phyloP scores from a whole-genome alignment of 1,140 invertebrate species.

The Temnothorax longispinosus region DNA sequence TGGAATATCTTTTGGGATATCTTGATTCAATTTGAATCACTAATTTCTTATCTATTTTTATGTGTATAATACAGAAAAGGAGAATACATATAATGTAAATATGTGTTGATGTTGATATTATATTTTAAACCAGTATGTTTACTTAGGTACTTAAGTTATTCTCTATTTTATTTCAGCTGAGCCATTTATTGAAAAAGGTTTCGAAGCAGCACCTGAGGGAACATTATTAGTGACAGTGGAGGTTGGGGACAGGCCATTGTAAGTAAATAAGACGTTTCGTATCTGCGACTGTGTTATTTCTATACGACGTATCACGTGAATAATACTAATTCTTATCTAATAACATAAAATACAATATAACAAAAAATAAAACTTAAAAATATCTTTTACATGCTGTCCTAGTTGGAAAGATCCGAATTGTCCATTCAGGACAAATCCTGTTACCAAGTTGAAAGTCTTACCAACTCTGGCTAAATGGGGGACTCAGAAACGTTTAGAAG shows the following conservation, averaged over 20 bases:
- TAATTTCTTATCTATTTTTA: slow-evolving; percentile 1
- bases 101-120: not conserved
- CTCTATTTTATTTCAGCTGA: slow-evolving; percentile 82
- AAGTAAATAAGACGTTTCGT: slow-evolving; percentile 80
- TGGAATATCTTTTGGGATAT: not conserved
- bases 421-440: slow-evolving; percentile 90
- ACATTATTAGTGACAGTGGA: slow-evolving; percentile 89
- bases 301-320: not conserved
- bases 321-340: not conserved
- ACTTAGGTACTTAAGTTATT: not conserved
- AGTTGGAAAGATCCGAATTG: slow-evolving; percentile 92
- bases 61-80: not conserved
- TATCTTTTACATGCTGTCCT: slow-evolving; percentile 22
- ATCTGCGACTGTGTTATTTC: not conserved
- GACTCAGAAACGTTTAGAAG: slow-evolving; percentile 90
- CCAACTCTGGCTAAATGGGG: slow-evolving; percentile 92
- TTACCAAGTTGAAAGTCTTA: slow-evolving; percentile 89
- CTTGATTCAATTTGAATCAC: not conserved
- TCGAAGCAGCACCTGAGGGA: slow-evolving; percentile 86
- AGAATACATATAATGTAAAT: not conserved
- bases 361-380: not conserved
- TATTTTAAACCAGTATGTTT: not conserved
- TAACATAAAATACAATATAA: not conserved
- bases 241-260: slow-evolving; percentile 89
- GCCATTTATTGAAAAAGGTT: slow-evolving; percentile 88